Percentiles rank a stretch among this genome's conserved stretches.
phyloP scores from a whole-genome alignment of 2,797 vertebrate genomes.

The Ptychobarbus kaznakovi region DNA sequence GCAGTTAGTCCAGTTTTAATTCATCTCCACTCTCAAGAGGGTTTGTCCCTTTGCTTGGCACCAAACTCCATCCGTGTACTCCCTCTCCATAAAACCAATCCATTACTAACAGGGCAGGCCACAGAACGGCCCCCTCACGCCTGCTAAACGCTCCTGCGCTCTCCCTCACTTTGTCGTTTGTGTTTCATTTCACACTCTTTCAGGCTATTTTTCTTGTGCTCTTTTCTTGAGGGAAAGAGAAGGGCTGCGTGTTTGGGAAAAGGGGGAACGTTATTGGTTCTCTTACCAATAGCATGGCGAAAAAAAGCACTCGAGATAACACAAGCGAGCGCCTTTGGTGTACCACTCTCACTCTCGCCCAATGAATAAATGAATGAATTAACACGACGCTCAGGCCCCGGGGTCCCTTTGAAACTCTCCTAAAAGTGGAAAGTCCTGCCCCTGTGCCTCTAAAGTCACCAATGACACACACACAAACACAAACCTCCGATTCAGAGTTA shows the following conservation, averaged over 20 bases:
- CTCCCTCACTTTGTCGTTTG: conserved; percentile 36
- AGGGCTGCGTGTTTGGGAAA: conserved; percentile 22
- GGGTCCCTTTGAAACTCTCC: conserved; percentile 52
- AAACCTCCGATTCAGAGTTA: conserved; percentile 50
- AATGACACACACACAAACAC: conserved; percentile 27
- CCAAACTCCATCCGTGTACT: conserved; percentile 34
- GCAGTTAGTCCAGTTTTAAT: conserved; percentile 28
- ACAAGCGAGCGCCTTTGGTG: conserved; percentile 50
- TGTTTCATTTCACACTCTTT: conserved; percentile 50
- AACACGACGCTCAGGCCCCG: conserved; percentile 52
- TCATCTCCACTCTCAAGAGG: conserved; percentile 34
- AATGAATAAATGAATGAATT: conserved; percentile 65
- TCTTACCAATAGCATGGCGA: conserved; percentile 54
- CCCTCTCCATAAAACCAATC: conserved; percentile 58
- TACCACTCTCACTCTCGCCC: conserved; percentile 39
- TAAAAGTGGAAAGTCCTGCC: conserved; percentile 58
- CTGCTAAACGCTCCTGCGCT: conserved; percentile 40
- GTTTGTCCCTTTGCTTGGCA: conserved; percentile 21
- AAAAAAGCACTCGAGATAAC: conserved; percentile 55
- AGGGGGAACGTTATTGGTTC: conserved; percentile 50
- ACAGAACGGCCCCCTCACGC: conserved; percentile 31
- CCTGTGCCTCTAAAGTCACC: conserved; percentile 44
- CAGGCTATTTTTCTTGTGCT: conserved; percentile 42
- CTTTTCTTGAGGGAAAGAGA: conserved; percentile 28
- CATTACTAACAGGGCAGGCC: conserved; percentile 40